Base-by-base conservation (phyloP, 2,113 vertebrate genomes). In the Cochlearius cochlearius region DNA sequence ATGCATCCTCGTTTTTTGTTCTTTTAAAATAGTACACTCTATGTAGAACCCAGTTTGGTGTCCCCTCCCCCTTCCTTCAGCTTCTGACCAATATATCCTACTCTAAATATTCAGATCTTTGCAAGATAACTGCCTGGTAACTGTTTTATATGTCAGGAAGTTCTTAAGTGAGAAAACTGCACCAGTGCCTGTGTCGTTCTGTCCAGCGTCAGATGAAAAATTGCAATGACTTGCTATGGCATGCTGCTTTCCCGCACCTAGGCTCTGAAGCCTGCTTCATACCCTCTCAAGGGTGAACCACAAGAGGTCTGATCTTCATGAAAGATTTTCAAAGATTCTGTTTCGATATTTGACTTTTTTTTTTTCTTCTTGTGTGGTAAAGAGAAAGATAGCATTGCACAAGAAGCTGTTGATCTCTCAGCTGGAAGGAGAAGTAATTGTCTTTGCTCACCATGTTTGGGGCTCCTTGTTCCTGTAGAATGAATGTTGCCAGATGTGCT, bases 401-500 rank as follows among this genome's bases (percentile, higher is more conserved):
- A 68, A 58, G 47, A 60, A 79, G 34, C 74, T 87, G 66, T 82
- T 87, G 73, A 79, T 95, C 20, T 87, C 72, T 94, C 74, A 76
- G 56, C 62, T 95, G 80, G 77, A 94, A 68, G 68, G 36, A 90
- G 38, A 30, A 89, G 77, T 49, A 85, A 87, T 66, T 91, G 25
- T 76, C 58, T 95, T 82, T 94, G 77, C 95, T 59, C 89, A 50
- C 32, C 8, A 20, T 1, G 14, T 27, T 11, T 84, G 53, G 62
- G n/a, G 58, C 19, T 96, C n/a, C 58, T 59, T 30, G 43, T 82
- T 94, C 58, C 53, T 66, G 32, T 19, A 71, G 69, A 62, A 23
- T 76, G 86, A 96, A n/a, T 25, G 26, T 58, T 96, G 80, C 95
- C 89, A 92, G 92, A 95, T 94, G 84, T 96, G 60, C 76, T 84